phyloP scores from a whole-genome alignment of 1,140 invertebrate genomes.

The Bemisia tabaci region DNA sequence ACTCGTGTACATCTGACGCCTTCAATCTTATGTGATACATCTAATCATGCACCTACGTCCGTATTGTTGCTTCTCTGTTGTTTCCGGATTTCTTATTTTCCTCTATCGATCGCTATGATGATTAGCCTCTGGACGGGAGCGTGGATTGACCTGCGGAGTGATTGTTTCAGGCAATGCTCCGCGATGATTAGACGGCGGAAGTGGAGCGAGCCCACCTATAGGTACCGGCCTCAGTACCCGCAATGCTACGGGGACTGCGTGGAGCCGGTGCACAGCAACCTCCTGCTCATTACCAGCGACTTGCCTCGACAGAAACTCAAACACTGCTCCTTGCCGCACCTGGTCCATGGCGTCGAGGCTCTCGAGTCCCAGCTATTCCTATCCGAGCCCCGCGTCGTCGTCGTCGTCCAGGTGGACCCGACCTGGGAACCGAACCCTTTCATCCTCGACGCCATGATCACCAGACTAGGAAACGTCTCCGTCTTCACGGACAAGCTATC shows the following conservation, averaged over 20 bases:
- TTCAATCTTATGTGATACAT: too few species aligned
- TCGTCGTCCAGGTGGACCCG: slow-evolving; percentile 14
- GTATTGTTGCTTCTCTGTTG: too few species aligned
- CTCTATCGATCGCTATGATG: too few species aligned
- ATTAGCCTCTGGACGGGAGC: too few species aligned
- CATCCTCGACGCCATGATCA: slow-evolving; percentile 16
- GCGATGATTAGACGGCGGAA: background rate
- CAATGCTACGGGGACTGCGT: slow-evolving; percentile 4
- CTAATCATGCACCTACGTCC: too few species aligned
- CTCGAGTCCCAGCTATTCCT: slow-evolving; percentile 8
- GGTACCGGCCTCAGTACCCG: slow-evolving; percentile 4
- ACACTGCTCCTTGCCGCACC: slow-evolving; percentile 13
- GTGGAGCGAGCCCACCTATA: slow-evolving; percentile 6
- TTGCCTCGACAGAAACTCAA: slow-evolving; percentile 13
- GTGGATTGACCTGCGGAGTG: too few species aligned
- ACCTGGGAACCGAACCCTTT: slow-evolving; percentile 13
- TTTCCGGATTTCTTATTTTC: too few species aligned
- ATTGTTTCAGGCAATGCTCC: background rate
- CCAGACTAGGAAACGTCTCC: slow-evolving; percentile 17
- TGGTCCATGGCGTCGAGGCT: slow-evolving; percentile 7
- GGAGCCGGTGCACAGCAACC: slow-evolving; percentile 11
- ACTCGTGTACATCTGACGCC: too few species aligned
- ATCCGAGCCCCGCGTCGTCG: slow-evolving; percentile 7
- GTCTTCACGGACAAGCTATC: slow-evolving; percentile 14
- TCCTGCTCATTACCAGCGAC: slow-evolving; percentile 16